A percentile compares a stretch with the other conserved stretches of the same genome.
These are phyloP conservation scores for Lepas anatifera DNA, from an alignment of 2,888 invertebrate species.

Conservation along the genomic window DNA sequence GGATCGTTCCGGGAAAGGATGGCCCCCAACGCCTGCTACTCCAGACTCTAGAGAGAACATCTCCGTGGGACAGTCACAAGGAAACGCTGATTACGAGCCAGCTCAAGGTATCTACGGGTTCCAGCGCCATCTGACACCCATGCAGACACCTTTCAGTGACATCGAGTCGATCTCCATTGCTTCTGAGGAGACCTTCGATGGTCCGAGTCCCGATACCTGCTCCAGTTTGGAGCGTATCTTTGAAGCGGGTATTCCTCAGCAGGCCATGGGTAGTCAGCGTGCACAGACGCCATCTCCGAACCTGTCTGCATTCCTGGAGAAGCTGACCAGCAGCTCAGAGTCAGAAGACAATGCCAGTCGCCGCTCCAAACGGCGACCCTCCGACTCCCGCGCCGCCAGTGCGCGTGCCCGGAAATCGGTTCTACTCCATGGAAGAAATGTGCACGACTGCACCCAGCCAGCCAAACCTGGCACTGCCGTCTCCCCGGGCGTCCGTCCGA, in stretches of 20 bases:
- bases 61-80: too few relatives aligned
- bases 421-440: conserved; percentile 9
- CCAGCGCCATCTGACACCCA: background rate
- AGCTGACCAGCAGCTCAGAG: conserved; percentile 3
- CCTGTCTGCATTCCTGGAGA: conserved; percentile 6
- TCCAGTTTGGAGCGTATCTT: conserved; percentile 3
- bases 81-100: background rate
- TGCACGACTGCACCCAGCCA: background rate
- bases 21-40: too few relatives aligned
- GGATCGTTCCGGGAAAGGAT: too few relatives aligned
- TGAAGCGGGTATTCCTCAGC: background rate
- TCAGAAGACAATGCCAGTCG: conserved; percentile 2
- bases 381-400: background rate
- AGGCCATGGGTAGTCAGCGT: background rate
- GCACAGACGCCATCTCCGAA: background rate
- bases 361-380: background rate
- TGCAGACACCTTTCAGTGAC: background rate
- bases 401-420: background rate
- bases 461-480: background rate
- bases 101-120: conserved; percentile 3
- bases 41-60: too few relatives aligned
- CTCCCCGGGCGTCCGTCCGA: background rate
- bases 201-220: background rate
- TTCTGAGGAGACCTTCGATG: background rate
- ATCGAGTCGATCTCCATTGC: background rate